Evolutionary conservation across 23 tunicate genomes (phyloP), one percentile per base, ranked within the genome.

Genomic region (Oikopleura dioica): DNA sequence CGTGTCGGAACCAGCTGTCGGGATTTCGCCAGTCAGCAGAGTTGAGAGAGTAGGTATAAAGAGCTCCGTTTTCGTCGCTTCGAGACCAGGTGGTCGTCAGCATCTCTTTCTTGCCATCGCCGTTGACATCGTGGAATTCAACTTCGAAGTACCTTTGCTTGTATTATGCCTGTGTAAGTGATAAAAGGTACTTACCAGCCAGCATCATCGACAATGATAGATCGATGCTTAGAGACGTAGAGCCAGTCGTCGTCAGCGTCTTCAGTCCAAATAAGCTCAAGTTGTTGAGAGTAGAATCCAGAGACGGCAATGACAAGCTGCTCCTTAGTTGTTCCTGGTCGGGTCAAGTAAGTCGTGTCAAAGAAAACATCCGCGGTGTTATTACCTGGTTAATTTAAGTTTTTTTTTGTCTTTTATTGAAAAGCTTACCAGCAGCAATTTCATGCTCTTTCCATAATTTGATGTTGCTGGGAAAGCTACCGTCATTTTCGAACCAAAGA

Each of bases 71-170:
- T 37, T 75, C 78, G n/a, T 82, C 88, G 0, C 79, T 79, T 76
- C 82, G 87, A 82, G 87, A 82, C 99, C 99, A 94, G 1, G 99
- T 94, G 33, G 95, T 86, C 24, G 78, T 38, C 35, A 94, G 76
- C 35, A 94, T 76, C 59, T 94, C 99, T 59, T 80, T 9, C 21
- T 50, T 68, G 12, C 95, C 95, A 50, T 94, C 95, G 68, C 35
- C 51, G 69, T 94, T 94, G 38, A 94, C 37, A 78, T 94, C 99
- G 24, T 78, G 85, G 35, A 94, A 50, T 87, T 94, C 33, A 21
- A 63, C 72, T 21, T 63, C 72, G 26, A 63, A 63, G 33, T 63
- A 63, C 72, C n/a, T n/a, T n/a, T n/a, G n/a, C n/a, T n/a, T n/a
- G n/a, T n/a, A n/a, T n/a, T n/a, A n/a, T n/a, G n/a, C n/a, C n/a